Evolutionary conservation across 2,888 invertebrate genomes (phyloP).

Genomic region (Ophion ellenae): DNA sequence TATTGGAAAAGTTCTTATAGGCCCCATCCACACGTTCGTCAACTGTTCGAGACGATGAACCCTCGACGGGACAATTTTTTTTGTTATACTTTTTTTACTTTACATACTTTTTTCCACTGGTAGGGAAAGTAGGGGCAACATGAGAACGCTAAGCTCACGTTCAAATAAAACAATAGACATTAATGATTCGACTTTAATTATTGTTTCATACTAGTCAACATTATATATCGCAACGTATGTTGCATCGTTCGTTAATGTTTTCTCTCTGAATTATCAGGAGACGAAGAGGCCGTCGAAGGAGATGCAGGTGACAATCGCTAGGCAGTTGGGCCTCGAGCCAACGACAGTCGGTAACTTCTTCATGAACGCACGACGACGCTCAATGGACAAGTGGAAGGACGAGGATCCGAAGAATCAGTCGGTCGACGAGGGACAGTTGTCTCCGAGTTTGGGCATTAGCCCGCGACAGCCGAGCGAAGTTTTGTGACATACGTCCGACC

Average conservation of each 20-base stretch:
- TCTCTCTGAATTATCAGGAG: slow-evolving; percentile 87
- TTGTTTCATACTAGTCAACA: no score
- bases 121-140: no score
- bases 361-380: slow-evolving; percentile 99
- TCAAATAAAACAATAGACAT: no score
- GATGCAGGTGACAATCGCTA: slow-evolving; percentile 99
- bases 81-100: no score
- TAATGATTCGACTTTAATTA: no score
- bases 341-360: slow-evolving; percentile 99
- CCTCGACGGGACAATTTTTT: no score
- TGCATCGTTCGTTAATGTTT: not conserved
- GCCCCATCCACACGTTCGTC: no score
- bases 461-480: slow-evolving; percentile 82
- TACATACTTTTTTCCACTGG: no score
- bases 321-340: slow-evolving; percentile 97
- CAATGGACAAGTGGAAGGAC: slow-evolving; percentile 99
- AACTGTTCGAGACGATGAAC: no score
- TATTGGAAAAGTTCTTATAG: no score
- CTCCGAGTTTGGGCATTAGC: slow-evolving; percentile 83
- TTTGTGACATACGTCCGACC: slow-evolving; percentile 84
- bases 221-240: not conserved
- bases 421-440: slow-evolving; percentile 82
- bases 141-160: no score
- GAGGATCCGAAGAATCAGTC: slow-evolving; percentile 90
- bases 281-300: slow-evolving; percentile 99